Base-by-base conservation (phyloP, 2,888 invertebrate genomes). In the Tenthredo scrophulariae region DNA sequence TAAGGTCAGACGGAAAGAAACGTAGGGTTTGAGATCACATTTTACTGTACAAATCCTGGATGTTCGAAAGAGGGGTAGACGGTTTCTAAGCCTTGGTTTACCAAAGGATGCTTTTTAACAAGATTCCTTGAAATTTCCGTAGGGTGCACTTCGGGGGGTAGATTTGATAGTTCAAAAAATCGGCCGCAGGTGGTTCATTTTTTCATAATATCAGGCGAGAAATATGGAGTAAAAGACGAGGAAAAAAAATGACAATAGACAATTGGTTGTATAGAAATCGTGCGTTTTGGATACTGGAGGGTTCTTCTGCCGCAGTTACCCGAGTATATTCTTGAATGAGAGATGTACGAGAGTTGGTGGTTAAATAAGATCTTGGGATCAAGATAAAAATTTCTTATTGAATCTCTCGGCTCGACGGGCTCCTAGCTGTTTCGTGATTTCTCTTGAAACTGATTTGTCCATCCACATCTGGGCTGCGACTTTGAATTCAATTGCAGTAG, bases 231-330 rank as follows among this genome's bases (percentile, higher is more conserved):
- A 79, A 58, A 85, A 67, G 37, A 43, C 0, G 58, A 22, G n/a
- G 1, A 58, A 58, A 62, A 62, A 62, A 62, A 13, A 54, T 46
- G 33, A 85, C 85, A 85, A 85, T 85, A 58, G 85, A 72, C 77
- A 82, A 85, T 85, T 46, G 77, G 82, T 85, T 58, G 85, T 50
- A 85, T 85, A 85, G 85, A 85, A 85, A 82, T 85, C 58, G n/a
- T 82, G 50, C 33, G 26, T 85, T 54, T 54, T 40, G n/a, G 50
- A 37, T 58, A 37, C 50, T 54, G n/a, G n/a, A 58, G 22, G 80
- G 26, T 58, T 62, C 37, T 50, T n/a, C 18, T 0, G 18, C 6
- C n/a, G 37, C 33, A 46, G 22, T 40, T 50, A 9, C 43, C 80
- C 15, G 50, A 29, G 2, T 26, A 15, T 80, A 15, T 80, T 40